Conservation (phyloP, 2,888 invertebrate species). For the Cerastis leucographa region DNA sequence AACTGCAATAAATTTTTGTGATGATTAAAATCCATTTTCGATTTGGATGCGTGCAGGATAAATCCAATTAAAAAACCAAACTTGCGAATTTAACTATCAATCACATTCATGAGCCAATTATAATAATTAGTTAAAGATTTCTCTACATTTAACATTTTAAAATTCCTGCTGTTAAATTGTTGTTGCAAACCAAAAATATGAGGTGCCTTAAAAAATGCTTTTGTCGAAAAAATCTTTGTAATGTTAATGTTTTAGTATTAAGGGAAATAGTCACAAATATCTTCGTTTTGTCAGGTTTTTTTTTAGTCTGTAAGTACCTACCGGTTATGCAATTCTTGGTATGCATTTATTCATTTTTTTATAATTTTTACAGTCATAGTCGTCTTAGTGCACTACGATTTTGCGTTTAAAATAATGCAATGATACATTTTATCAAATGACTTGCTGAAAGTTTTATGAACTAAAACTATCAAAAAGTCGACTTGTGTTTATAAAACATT, state of each 20-base stretch:
- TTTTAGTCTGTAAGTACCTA: conserved; percentile 67
- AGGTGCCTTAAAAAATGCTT: conserved; percentile 85
- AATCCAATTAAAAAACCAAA: conserved; percentile 40
- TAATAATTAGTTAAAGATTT: conserved; percentile 63
- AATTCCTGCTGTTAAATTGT: conserved; percentile 62
- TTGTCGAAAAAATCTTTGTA: conserved; percentile 66
- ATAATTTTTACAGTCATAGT: conserved; percentile 64
- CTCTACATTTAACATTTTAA: conserved; percentile 60
- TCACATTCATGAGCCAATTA: conserved; percentile 52
- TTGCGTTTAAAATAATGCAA: conserved; percentile 46
- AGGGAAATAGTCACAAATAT: conserved; percentile 82
- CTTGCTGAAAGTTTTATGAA: neutral
- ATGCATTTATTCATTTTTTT: conserved; percentile 67
- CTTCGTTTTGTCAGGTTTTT: conserved; percentile 64
- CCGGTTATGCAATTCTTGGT: conserved; percentile 61
- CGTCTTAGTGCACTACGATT: conserved; percentile 38
- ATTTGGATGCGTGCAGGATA: conserved; percentile 25
- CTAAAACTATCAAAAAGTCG: neutral
- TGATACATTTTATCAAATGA: neutral
- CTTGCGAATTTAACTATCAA: conserved; percentile 43
- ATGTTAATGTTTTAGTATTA: conserved; percentile 67
- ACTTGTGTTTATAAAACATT: neutral
- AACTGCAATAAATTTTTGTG: conserved; percentile 15
- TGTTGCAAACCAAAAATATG: conserved; percentile 83
- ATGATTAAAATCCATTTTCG: conserved; percentile 24